phyloP scores from a whole-genome alignment of 2,113 vertebrate species.

The Psittacus erithacus region DNA sequence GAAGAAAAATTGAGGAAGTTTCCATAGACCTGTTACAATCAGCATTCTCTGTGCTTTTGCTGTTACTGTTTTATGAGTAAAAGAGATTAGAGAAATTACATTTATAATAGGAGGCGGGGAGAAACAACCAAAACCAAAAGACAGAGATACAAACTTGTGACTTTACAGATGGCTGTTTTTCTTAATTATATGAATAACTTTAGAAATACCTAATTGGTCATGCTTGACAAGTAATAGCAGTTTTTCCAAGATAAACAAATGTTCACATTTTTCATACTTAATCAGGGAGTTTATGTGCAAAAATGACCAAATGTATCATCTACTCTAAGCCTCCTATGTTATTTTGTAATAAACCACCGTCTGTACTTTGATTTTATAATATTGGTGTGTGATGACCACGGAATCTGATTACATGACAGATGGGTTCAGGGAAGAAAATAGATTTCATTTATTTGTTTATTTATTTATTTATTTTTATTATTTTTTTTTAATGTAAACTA shows the following conservation, averaged over 20 bases:
- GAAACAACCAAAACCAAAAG: conserved; percentile 25
- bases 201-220: conserved; percentile 84
- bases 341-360: conserved; percentile 79
- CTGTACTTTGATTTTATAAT: conserved; percentile 78
- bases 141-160: conserved; percentile 70
- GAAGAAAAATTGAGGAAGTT: neutral
- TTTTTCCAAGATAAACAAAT: conserved; percentile 84
- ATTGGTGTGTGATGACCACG: conserved; percentile 72
- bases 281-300: conserved; percentile 80
- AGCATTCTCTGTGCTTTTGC: conserved; percentile 1
- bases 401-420: conserved; percentile 73
- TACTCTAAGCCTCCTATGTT: conserved; percentile 75
- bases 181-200: conserved; percentile 80
- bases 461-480: neutral
- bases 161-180: conserved; percentile 85
- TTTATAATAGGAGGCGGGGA: conserved; percentile 29
- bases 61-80: conserved; percentile 52
- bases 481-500: neutral
- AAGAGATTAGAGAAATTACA: conserved; percentile 56
- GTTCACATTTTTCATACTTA: conserved; percentile 83
- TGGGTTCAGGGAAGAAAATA: conserved; percentile 60
- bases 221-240: conserved; percentile 81
- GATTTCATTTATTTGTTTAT: neutral
- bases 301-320: conserved; percentile 80
- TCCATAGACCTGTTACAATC: neutral